Base-by-base conservation (phyloP, 37 sponge, comb jelly and placozoan species). In the Cliona cf. orientalis region DNA sequence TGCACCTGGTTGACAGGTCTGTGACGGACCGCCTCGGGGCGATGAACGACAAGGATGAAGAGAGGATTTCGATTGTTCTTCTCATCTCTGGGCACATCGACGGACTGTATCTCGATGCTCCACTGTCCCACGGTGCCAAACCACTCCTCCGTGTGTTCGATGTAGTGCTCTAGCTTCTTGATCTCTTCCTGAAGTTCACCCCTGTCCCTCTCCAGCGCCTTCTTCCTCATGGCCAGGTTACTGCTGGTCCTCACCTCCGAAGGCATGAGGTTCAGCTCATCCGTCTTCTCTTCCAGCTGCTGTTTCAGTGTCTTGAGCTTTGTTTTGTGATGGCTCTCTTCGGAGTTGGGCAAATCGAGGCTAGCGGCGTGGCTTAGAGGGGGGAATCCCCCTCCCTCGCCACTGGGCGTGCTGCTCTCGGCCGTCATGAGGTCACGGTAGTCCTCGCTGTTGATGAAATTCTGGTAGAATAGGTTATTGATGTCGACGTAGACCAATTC, bases 71-170 rank as follows among this genome's bases (percentile, higher is more conserved):
- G 70, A 49, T 86, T 83, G 46, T 57, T 53, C 25, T 66, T 14
- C 0, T 74, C 83, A 11, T 78, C 83, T 0, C 59, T 63, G 32
- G 79, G 28, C 12, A 91, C 56, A 28, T 91, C 87, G 1, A 86
- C 87, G n/a, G 78, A 37, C 40, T 55, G 45, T 22, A 91, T 65
- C 25, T 77, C 75, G 0, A 91, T 76, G 0, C 26, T 74, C 92
- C 92, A 91, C 58, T 87, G 46, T 1, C 92, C 92, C 9, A 83
- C 60, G 5, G 88, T 76, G 32, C 70, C 84, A 78, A 83, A 91
- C 87, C 88, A 91, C 45, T 91, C 84, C 63, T 83, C 87, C 36
- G 84, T 91, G 63, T 83, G 87, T 22, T 83, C 84, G 19, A 86
- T 84, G 79, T 91, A 91, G 69, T 86, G 71, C 65, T 91, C 87